Base-by-base conservation (phyloP, 2,888 invertebrate genomes). In the Hemithea aestivaria region DNA sequence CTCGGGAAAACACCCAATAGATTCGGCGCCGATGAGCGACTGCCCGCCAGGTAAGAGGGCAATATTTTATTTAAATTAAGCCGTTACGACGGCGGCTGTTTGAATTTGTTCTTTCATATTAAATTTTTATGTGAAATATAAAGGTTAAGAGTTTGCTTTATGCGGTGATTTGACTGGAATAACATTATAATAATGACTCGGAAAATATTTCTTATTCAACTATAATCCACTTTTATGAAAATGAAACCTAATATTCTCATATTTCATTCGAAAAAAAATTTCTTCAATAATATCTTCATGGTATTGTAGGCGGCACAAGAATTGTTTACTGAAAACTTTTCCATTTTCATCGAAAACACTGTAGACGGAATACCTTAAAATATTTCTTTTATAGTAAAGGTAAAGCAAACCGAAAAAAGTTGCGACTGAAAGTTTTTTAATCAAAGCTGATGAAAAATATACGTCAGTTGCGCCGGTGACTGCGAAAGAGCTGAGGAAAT, bases 1-100 rank as follows among this genome's bases (percentile, higher is more conserved):
- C 64, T 67, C 55, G 60, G 59, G 68, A 62, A 75, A 73, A 74
- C 69, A 69, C 68, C 62, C 68, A 66, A 69, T 66, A 68, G 70
- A 71, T 66, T 68, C 63, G 52, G 62, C 55, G 53, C 57, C 67
- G 64, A 71, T 67, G 70, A 71, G 63, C 59, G 62, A 66, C 62
- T 63, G 58, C 59, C 58, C 59, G 55, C 42, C 65, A 72, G 69
- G 68, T 71, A 68, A 63, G 62, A 62, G 61, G 60, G 65, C 64
- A 64, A 76, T 78, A 74, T 73, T 73, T 76, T 76, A 77, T 77
- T 75, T 65, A 75, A 74, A 77, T 77, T 65, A 69, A 70, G 60
- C 63, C 55, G 63, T 61, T 58, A 42, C 54, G 56, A 56, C 56
- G 56, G 59, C 56, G 56, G 61, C 48, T 60, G 62, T 66, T 61